Percentiles rank a stretch among this genome's conserved stretches.
These are phyloP conservation scores for Ephydatia muelleri DNA, from an alignment of 37 sponge, comb jelly and placozoan genomes.

Conservation along the genomic window DNA sequence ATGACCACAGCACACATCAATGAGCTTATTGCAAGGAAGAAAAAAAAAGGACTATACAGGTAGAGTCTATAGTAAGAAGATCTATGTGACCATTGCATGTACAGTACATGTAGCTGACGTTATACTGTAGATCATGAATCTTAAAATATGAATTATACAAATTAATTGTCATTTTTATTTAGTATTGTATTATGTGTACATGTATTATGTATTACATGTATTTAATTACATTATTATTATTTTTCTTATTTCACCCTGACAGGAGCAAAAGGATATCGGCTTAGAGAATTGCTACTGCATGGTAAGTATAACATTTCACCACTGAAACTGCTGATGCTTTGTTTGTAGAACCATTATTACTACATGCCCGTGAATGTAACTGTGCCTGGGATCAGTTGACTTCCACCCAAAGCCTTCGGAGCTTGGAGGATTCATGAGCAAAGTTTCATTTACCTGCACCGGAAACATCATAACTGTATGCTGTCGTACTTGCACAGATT, in stretches of 20 bases:
- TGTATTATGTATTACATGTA: no score
- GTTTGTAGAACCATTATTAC: constrained; percentile 41
- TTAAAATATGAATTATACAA: no score
- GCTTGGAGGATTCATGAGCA: constrained; percentile 48
- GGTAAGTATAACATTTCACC: constrained; percentile 7
- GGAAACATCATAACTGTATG: constrained; percentile 34
- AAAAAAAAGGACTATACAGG: background rate
- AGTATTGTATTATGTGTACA: no score
- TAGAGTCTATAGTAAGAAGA: no score
- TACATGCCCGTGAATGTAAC: constrained; percentile 5
- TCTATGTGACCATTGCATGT: no score
- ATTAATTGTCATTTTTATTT: no score
- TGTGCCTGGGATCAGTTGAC: constrained; percentile 23
- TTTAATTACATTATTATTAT: no score
- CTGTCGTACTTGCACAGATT: background rate
- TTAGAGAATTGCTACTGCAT: constrained; percentile 9
- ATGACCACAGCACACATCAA: constrained; percentile 25
- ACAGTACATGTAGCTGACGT: no score
- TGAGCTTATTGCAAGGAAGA: constrained; percentile 32
- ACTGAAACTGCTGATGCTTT: background rate
- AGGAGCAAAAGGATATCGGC: constrained; percentile 23
- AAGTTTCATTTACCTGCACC: constrained; percentile 56
- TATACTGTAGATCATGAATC: no score
- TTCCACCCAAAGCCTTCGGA: background rate
- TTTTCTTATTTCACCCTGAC: background rate